These are phyloP conservation scores for Corythoichthys intestinalis DNA, from an alignment of 2,113 vertebrate genomes.

Conservation along the genomic window DNA sequence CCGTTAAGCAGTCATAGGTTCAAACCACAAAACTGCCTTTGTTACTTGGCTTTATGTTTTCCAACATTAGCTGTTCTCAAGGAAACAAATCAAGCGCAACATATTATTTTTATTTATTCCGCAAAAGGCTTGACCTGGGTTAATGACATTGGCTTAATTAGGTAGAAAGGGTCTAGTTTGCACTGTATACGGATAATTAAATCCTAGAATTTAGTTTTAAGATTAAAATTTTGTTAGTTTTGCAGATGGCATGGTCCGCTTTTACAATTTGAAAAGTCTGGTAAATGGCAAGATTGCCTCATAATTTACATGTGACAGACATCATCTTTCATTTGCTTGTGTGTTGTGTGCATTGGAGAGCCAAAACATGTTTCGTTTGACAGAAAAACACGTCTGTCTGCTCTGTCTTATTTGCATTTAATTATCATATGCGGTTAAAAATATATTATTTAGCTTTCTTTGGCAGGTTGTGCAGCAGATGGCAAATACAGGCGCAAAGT, in stretches of 20 bases:
- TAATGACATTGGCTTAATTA: background rate
- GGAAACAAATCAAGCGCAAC: background rate
- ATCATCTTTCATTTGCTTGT: slow-evolving; percentile 10
- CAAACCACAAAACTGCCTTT: slow-evolving; percentile 5
- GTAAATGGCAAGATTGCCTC: background rate
- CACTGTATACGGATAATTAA: background rate
- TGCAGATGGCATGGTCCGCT: slow-evolving; percentile 36
- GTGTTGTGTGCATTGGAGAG: slow-evolving; percentile 10
- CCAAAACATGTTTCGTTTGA: slow-evolving; percentile 41
- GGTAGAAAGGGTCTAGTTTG: background rate
- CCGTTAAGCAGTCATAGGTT: slow-evolving; percentile 10
- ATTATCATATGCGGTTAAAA: slow-evolving; percentile 23
- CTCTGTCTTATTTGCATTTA: slow-evolving; percentile 27
- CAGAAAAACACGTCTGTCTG: slow-evolving; percentile 33
- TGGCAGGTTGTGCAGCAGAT: background rate
- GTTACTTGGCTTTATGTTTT: background rate
- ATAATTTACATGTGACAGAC: slow-evolving; percentile 31
- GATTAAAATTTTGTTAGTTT: slow-evolving; percentile 6
- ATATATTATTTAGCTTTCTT: slow-evolving; percentile 10
- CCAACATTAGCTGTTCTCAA: background rate
- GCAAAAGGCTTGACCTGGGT: background rate
- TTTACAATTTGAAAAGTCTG: slow-evolving; percentile 22
- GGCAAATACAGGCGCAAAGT: background rate
- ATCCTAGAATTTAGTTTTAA: background rate
- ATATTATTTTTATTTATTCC: background rate